phyloP scores from a whole-genome alignment of 2,888 invertebrate genomes.

The Melinopterus prodromus region DNA sequence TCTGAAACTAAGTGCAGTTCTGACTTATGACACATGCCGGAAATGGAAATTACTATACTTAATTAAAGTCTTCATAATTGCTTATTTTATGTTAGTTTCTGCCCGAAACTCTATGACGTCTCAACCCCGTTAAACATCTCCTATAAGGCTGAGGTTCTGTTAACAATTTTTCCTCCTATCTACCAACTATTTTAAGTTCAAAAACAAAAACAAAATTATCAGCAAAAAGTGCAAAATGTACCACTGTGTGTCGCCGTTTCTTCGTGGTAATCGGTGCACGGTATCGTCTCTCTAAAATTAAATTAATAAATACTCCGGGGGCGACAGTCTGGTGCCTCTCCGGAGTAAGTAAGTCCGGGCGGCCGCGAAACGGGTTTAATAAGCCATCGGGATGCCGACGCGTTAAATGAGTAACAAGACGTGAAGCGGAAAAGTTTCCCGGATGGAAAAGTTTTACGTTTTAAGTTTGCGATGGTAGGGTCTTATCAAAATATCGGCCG shows the following conservation, averaged over 20 bases:
- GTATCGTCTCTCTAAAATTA: constrained; percentile 29
- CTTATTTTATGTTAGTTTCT: too few species aligned
- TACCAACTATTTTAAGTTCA: too few species aligned
- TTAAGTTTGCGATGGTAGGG: neutral
- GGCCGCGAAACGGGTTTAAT: neutral
- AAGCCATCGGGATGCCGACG: neutral
- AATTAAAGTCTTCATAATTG: too few species aligned
- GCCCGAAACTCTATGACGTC: too few species aligned
- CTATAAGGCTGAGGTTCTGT: too few species aligned
- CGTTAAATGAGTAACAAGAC: constrained; percentile 14
- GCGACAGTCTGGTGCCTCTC: neutral
- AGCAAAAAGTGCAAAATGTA: too few species aligned
- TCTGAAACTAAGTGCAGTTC: too few species aligned
- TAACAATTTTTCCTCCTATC: too few species aligned
- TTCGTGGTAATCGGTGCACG: neutral
- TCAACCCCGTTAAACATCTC: too few species aligned
- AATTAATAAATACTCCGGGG: constrained; percentile 30
- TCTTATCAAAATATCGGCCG: neutral
- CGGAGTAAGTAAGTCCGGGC: neutral
- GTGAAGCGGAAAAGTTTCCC: constrained; percentile 14
- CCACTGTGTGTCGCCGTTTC: neutral
- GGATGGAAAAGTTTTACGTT: constrained; percentile 15
- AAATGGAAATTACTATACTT: too few species aligned
- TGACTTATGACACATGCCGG: too few species aligned
- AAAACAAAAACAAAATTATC: too few species aligned